Base-by-base conservation (phyloP, 1,140 invertebrate genomes). In the Samia ricini region DNA sequence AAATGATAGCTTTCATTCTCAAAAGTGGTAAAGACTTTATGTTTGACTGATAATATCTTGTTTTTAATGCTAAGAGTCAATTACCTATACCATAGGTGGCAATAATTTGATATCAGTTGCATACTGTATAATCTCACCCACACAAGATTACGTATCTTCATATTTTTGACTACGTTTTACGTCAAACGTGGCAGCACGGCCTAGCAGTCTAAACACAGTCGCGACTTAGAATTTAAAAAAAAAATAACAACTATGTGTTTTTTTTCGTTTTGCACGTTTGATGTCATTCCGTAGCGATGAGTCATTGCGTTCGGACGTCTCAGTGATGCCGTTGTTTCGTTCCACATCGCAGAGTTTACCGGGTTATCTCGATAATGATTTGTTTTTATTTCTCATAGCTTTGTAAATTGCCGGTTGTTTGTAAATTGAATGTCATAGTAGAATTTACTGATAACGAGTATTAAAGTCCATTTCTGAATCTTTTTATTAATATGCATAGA, bases 311-410 rank as follows among this genome's bases (percentile, higher is more conserved):
- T 5, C 56, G 56, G 29, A 26, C 26, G 29, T 36, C n/a, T 56
- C 24, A 19, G 23, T 19, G 29, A 8, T 56, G 5, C 24, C 22
- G 21, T 29, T 20, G 18, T 5, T 29, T 20, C 29, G 29, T 36
- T 21, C n/a, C 56, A 29, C 29, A n/a, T 20, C 19, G 6, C 20
- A 18, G 22, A 56, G 54, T 56, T 26, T 55, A 70, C 63, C 64
- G 68, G 77, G 67, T 76, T 77, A 80, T 81, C 77, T 58, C 52
- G 69, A 77, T 78, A 77, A 77, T 66, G 66, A 61, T 76, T 77
- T 80, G 72, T 75, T 77, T 80, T 73, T 79, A 74, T 74, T 74
- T 68, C 64, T 61, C 62, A 70, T 57, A 60, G 62, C 69, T 73
- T 74, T 72, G 69, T 63, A 8, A 66, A 50, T 56, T 51, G 64